A percentile compares a stretch with the other conserved stretches of the same genome.
These are phyloP conservation scores for Epinotia bilunana DNA, from an alignment of 2,888 invertebrate species.

Conservation along the genomic window DNA sequence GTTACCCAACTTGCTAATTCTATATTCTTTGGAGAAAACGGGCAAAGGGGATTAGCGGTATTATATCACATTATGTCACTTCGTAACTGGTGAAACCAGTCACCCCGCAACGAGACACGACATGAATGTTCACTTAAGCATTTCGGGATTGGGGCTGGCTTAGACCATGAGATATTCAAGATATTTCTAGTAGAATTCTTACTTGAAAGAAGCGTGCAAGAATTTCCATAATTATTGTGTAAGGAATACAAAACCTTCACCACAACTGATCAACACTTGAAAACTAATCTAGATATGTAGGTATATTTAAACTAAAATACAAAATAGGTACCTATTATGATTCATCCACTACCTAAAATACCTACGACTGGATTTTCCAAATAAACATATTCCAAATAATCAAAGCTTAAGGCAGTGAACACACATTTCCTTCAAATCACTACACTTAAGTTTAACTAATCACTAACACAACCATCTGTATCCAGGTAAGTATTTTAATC, in stretches of 20 bases:
- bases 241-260: not conserved
- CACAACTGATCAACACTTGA: not conserved
- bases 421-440: conserved; percentile 12
- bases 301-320: not conserved
- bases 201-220: not conserved
- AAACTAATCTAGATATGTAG: not conserved
- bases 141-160: conserved; percentile 12
- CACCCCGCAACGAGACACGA: conserved; percentile 18
- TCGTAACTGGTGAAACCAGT: conserved; percentile 28
- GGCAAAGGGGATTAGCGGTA: not conserved
- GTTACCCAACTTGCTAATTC: conserved; percentile 1
- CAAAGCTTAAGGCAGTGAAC: not conserved
- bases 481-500: conserved; percentile 10
- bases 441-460: not conserved
- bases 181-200: conserved; percentile 6
- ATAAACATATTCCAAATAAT: not conserved
- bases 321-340: not conserved
- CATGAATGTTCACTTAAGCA: conserved; percentile 31
- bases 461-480: conserved; percentile 2
- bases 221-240: not conserved
- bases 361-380: not conserved
- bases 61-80: conserved; percentile 23
- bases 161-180: conserved; percentile 8
- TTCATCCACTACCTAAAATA: no score
- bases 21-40: conserved; percentile 1